A percentile compares a stretch with the other conserved stretches of the same genome.
Evolutionary conservation across 37 sponge, comb jelly and placozoan species (phyloP).

Genomic region (Halichondria panicea): DNA sequence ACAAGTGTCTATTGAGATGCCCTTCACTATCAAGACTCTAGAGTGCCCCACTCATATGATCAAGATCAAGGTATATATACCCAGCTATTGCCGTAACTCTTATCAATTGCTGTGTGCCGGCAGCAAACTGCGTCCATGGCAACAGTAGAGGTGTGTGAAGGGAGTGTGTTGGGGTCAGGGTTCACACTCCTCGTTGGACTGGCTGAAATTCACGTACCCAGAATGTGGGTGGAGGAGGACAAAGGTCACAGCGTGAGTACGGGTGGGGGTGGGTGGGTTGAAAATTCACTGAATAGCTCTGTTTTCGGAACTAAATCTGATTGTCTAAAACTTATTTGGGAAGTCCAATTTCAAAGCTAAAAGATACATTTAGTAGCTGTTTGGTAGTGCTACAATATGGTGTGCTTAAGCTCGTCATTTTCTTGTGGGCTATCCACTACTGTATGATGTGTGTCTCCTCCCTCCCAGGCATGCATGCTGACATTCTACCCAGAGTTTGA

Average conservation of each 20-base stretch:
- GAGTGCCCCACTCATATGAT: slow-evolving; percentile 87
- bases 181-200: slow-evolving; percentile 86
- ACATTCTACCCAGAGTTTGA: slow-evolving; percentile 99
- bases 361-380: too few species aligned
- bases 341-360: too few species aligned
- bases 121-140: slow-evolving; percentile 92
- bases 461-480: slow-evolving; percentile 92
- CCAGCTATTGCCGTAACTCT: neutral
- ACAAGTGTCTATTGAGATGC: slow-evolving; percentile 91
- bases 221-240: slow-evolving; percentile 99
- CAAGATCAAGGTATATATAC: slow-evolving; percentile 76
- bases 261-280: neutral
- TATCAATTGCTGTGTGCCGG: neutral
- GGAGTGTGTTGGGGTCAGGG: slow-evolving; percentile 67
- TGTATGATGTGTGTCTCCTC: neutral
- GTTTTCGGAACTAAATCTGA: neutral
- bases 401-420: too few species aligned
- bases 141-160: slow-evolving; percentile 75
- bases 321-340: neutral
- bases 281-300: neutral
- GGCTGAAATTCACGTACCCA: slow-evolving; percentile 95
- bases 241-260: slow-evolving; percentile 68
- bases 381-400: too few species aligned
- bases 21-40: slow-evolving; percentile 87
- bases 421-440: too few species aligned